Base-by-base conservation (phyloP, 2,888 invertebrate species). In the Eupithecia subfuscata region DNA sequence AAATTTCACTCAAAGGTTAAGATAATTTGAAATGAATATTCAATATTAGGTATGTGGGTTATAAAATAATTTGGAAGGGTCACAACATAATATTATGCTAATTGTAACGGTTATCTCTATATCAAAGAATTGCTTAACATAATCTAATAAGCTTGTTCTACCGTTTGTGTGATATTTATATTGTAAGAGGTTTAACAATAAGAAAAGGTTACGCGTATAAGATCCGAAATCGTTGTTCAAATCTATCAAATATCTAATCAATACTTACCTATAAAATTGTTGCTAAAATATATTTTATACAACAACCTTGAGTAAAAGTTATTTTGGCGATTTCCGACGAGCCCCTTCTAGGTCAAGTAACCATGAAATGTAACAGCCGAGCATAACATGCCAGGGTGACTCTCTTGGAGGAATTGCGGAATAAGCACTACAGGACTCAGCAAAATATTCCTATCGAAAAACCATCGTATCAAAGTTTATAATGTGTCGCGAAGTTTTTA, bases 311-410 rank as follows among this genome's bases (percentile, higher is more conserved):
- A n/a, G n/a, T n/a, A n/a, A n/a, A n/a, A n/a, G n/a, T n/a, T n/a
- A n/a, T n/a, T n/a, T n/a, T n/a, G n/a, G n/a, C n/a, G n/a, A n/a
- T n/a, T n/a, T n/a, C n/a, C n/a, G n/a, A n/a, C n/a, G n/a, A n/a
- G n/a, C n/a, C n/a, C n/a, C n/a, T n/a, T n/a, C n/a, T n/a, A n/a
- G n/a, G n/a, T n/a, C n/a, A n/a, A n/a, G n/a, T 81, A 81, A 80
- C 78, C 79, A 79, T 81, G 75, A 79, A 81, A 81, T 72, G 75
- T 81, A 56, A 81, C 76, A 78, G 70, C 78, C 75, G 16, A 72
- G 69, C 73, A 69, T 52, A 14, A 48, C 67, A 65, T 25, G 40
- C 60, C 60, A 6, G 56, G 56, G n/a, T 6, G 16, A 48, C 18
- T 52, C 48, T 40, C 40, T 64, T 43, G 67, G 70, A 69, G 43